A percentile compares a stretch with the other conserved stretches of the same genome.
phyloP scores from a whole-genome alignment of 2,113 vertebrate species.

The Rhinolophus ferrumequinum region DNA sequence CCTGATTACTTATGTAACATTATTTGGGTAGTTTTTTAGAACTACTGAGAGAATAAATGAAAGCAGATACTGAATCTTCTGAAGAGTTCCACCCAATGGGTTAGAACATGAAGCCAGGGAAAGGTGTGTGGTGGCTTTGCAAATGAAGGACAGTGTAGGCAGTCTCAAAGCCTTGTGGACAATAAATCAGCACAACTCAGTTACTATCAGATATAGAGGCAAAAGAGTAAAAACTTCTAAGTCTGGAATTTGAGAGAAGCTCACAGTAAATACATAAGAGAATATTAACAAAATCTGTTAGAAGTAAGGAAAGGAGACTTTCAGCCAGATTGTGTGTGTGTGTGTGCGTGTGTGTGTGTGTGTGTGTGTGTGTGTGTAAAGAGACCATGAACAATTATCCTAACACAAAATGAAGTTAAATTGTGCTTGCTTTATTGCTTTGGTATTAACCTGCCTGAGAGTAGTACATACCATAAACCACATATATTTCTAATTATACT shows the following conservation, averaged over 20 bases:
- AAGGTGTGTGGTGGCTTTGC: neutral
- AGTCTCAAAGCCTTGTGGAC: neutral
- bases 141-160: neutral
- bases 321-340: neutral
- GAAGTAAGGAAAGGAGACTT: neutral
- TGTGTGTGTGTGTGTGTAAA: neutral
- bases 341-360: neutral
- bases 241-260: neutral
- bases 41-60: neutral
- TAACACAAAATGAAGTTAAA: neutral
- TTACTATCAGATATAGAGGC: neutral
- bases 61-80: neutral
- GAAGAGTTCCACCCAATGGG: neutral
- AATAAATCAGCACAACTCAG: neutral
- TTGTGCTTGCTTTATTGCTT: neutral
- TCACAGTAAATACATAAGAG: neutral
- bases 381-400: neutral
- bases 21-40: constrained; percentile 24
- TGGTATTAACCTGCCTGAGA: neutral
- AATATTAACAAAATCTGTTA: neutral
- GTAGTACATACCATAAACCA: neutral
- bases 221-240: neutral
- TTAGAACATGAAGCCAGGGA: neutral
- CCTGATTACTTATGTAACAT: neutral
- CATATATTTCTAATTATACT: constrained; percentile 13